A percentile compares a stretch with the other conserved stretches of the same genome.
These are phyloP conservation scores for Lasiurus cinereus DNA, from an alignment of 2,113 vertebrate species.

Conservation along the genomic window DNA sequence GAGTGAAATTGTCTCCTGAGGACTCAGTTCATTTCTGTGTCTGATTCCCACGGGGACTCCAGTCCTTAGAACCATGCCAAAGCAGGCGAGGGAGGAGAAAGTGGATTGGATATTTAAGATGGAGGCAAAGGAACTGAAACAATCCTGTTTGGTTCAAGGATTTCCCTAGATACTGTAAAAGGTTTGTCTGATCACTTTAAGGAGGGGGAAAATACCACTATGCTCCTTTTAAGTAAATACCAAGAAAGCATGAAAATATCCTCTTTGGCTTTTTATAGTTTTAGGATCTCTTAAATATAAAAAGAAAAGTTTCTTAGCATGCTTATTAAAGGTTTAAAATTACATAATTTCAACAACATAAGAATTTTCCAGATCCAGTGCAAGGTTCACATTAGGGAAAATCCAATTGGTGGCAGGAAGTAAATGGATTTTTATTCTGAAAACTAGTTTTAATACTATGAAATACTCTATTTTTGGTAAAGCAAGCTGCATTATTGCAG, in stretches of 20 bases:
- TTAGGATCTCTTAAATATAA: conserved; percentile 19
- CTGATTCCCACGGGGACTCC: neutral
- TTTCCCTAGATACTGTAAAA: conserved; percentile 53
- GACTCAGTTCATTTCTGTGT: conserved; percentile 52
- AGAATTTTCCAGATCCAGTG: neutral
- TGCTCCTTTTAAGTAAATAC: conserved; percentile 57
- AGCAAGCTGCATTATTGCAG: conserved; percentile 28
- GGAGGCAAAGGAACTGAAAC: conserved; percentile 7
- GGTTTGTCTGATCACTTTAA: conserved; percentile 38
- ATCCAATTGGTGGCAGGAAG: neutral
- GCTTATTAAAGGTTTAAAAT: conserved; percentile 2
- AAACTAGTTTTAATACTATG: conserved; percentile 45
- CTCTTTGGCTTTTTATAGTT: conserved; percentile 10
- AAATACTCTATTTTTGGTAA: conserved; percentile 47
- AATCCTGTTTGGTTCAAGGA: conserved; percentile 38
- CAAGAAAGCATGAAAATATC: conserved; percentile 37
- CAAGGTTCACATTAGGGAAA: conserved; percentile 1
- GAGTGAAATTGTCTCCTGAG: conserved; percentile 9
- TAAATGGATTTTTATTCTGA: conserved; percentile 13
- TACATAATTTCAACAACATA: conserved; percentile 24
- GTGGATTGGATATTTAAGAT: neutral
- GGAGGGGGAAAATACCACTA: neutral
- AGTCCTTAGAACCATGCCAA: neutral
- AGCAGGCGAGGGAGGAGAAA: neutral
- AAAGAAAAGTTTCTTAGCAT: conserved; percentile 10